Evolutionary conservation across 2,888 invertebrate species (phyloP).

Genomic region (Platerodrilus igneus): DNA sequence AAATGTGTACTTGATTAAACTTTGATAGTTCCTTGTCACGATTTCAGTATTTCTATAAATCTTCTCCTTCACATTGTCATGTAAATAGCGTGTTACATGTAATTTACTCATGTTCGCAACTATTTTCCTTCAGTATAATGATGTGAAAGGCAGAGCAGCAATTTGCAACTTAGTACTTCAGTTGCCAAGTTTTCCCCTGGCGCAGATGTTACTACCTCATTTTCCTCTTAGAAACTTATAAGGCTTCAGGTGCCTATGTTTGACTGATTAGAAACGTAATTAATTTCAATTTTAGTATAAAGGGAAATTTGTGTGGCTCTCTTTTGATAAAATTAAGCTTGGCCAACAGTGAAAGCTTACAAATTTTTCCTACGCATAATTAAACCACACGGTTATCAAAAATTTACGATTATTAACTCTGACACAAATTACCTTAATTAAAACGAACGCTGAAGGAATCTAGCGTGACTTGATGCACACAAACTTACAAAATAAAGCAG

Average conservation of each 20-base stretch:
- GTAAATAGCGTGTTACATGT: constrained; percentile 14
- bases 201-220: constrained; percentile 25
- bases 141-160: constrained; percentile 22
- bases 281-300: constrained; percentile 6
- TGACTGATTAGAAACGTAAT: constrained; percentile 24
- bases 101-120: constrained; percentile 22
- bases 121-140: constrained; percentile 21
- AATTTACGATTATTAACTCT: constrained; percentile 28
- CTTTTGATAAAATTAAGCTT: no score
- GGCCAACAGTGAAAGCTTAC: no score
- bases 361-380: no score
- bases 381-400: constrained; percentile 11
- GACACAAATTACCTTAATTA: constrained; percentile 30
- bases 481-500: no score
- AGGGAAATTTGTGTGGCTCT: no score
- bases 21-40: no score
- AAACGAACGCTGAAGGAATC: constrained; percentile 25
- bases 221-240: constrained; percentile 22
- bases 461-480: constrained; percentile 22
- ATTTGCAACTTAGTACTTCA: constrained; percentile 24
- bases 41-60: no score
- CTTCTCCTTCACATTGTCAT: constrained; percentile 8
- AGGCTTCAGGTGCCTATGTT: constrained; percentile 24
- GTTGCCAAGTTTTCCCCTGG: constrained; percentile 22
- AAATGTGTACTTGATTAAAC: no score